Evolutionary conservation across 2,888 invertebrate genomes (phyloP), one percentile per base, ranked within the genome.

Genomic region (Drosophila buzzatii): DNA sequence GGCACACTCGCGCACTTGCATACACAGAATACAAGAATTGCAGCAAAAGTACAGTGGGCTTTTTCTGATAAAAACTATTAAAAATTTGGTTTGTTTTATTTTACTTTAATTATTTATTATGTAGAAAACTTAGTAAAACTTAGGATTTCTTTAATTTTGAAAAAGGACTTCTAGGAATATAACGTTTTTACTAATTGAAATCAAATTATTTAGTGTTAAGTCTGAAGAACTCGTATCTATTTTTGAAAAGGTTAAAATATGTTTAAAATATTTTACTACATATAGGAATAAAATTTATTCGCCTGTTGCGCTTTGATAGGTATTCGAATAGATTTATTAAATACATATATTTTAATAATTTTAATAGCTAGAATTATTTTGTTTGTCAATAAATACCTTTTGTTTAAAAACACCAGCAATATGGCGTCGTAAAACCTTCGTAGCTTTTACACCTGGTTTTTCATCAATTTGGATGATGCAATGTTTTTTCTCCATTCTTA

Each of bases 391-490:
- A 64, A 44, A 62, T 76, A 76, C 76, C 76, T 76, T 44, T 76
- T 44, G 10, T 23, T 8, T 6, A n/a, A 33, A 44, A 41, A n/a
- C 16, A 31, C 42, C 35, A 56, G 52, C 27, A 23, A 51, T 57
- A 18, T 58, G 49, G 41, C 18, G 31, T 27, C 3, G 12, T 18
- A 12, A 31, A 14, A 14, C 12, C 12, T 37, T 49, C 8, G 14
- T 41, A 42, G 31, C 8, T 20, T 23, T 39, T 51, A 45, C 8
- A 37, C 31, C 9, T 42, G 42, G 31, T 35, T 59, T 35, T 39
- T 42, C 18, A 33, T 27, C 14, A 8, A 23, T 23, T 61, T 31
- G 12, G 57, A 70, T 85, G 80, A 79, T 85, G 73, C 64, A 83
- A 76, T 73, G 27, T 27, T 27, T 27, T 27, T 27, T 27, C 35